phyloP scores from a whole-genome alignment of 2,113 vertebrate species.

The Synodontis membranacea region DNA sequence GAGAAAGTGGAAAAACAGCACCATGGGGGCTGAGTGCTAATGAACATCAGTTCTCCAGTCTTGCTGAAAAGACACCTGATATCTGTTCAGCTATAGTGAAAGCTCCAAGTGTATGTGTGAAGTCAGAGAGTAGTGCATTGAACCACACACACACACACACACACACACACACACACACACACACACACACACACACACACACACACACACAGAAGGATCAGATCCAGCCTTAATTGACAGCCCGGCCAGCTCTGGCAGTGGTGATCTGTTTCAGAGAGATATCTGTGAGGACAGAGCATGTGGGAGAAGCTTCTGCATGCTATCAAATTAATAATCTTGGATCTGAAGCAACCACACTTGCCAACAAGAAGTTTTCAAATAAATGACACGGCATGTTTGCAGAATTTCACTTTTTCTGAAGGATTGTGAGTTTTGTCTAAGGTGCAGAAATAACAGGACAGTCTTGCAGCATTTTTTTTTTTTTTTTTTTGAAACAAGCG shows the following conservation, averaged over 20 bases:
- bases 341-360: slow-evolving; percentile 53
- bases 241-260: slow-evolving; percentile 61
- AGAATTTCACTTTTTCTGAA: slow-evolving; percentile 10
- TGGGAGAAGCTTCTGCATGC: slow-evolving; percentile 59
- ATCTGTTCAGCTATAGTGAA: slow-evolving; percentile 55
- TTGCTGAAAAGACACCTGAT: slow-evolving; percentile 60
- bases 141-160: slow-evolving; percentile 24
- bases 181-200: slow-evolving; percentile 25
- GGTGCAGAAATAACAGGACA: slow-evolving; percentile 3
- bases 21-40: slow-evolving; percentile 40
- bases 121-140: slow-evolving; percentile 48
- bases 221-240: slow-evolving; percentile 57
- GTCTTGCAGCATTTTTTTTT: neutral
- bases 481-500: neutral
- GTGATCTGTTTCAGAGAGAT: slow-evolving; percentile 72
- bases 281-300: slow-evolving; percentile 60
- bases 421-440: neutral
- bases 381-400: slow-evolving; percentile 33
- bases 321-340: slow-evolving; percentile 70
- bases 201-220: neutral
- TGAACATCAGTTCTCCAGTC: slow-evolving; percentile 53
- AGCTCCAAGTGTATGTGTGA: slow-evolving; percentile 56
- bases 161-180: slow-evolving; percentile 26
- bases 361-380: slow-evolving; percentile 52
- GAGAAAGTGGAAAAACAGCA: slow-evolving; percentile 58